phyloP scores from a whole-genome alignment of 2,888 invertebrate species.

The Rugalucina vietnamica region DNA sequence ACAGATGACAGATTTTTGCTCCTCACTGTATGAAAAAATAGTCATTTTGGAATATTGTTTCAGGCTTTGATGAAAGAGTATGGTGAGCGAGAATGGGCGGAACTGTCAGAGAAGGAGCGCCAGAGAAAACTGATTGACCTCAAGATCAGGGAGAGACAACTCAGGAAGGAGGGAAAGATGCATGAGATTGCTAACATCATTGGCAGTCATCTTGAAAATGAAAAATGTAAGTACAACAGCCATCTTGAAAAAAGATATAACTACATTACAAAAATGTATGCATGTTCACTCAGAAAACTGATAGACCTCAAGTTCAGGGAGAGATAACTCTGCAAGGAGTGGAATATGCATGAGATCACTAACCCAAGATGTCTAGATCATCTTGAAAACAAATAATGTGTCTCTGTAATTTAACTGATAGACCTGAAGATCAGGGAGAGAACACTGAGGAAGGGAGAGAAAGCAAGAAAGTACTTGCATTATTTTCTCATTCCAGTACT shows the following conservation, averaged over 20 bases:
- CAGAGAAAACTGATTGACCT: slow-evolving; percentile 74
- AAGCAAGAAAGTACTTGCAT: slow-evolving; percentile 70
- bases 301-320: slow-evolving; percentile 74
- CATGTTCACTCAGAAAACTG: too few relatives aligned
- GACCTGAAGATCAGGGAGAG: slow-evolving; percentile 75
- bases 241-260: too few relatives aligned
- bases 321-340: slow-evolving; percentile 70
- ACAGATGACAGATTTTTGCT: too few relatives aligned
- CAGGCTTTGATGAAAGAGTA: slow-evolving; percentile 78
- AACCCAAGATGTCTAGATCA: slow-evolving; percentile 66
- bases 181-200: slow-evolving; percentile 71
- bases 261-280: too few relatives aligned
- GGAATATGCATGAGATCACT: slow-evolving; percentile 73
- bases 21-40: too few relatives aligned
- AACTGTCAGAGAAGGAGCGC: slow-evolving; percentile 75
- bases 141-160: slow-evolving; percentile 71
- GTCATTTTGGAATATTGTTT: too few relatives aligned
- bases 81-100: slow-evolving; percentile 78
- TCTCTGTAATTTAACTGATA: too few relatives aligned
- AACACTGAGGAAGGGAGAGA: slow-evolving; percentile 71
- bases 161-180: slow-evolving; percentile 71
- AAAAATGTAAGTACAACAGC: slow-evolving; percentile 68
- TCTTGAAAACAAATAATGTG: slow-evolving; percentile 72
- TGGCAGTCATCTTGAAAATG: slow-evolving; percentile 70
- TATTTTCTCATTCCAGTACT: slow-evolving; percentile 58